Percentiles rank a stretch among this genome's conserved stretches.
Conservation (phyloP, 2,888 invertebrate species). For the Athetis lepigone region DNA sequence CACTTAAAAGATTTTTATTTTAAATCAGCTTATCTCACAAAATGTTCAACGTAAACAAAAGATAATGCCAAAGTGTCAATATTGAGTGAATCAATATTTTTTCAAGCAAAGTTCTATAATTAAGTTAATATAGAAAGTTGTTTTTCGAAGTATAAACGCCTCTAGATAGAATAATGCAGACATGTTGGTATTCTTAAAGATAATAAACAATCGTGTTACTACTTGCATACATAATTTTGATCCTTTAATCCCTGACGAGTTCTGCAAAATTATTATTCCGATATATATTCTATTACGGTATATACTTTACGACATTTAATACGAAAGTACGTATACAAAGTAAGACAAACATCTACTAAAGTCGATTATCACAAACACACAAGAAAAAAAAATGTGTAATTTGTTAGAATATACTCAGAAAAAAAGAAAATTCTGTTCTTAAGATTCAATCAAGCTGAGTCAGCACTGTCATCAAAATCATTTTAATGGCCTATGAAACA, state of each 20-base stretch:
- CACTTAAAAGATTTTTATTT: background rate
- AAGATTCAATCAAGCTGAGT: too few relatives aligned
- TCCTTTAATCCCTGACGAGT: background rate
- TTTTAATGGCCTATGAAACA: too few relatives aligned
- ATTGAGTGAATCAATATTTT: background rate
- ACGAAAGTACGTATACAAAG: background rate
- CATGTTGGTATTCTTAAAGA: background rate
- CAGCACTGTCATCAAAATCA: too few relatives aligned
- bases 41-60: conserved; percentile 42
- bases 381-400: too few relatives aligned
- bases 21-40: conserved; percentile 14
- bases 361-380: too few relatives aligned
- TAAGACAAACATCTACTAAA: too few relatives aligned
- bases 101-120: conserved; percentile 9
- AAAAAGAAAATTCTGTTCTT: too few relatives aligned
- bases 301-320: too few relatives aligned
- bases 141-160: background rate
- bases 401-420: too few relatives aligned
- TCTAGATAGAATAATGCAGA: background rate
- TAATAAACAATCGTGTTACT: background rate
- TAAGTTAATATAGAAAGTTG: conserved; percentile 9
- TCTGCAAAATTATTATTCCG: background rate
- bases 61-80: conserved; percentile 1
- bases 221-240: conserved; percentile 7
- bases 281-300: background rate